These are phyloP conservation scores for Achlya flavicornis DNA, from an alignment of 2,888 invertebrate species.

Conservation along the genomic window DNA sequence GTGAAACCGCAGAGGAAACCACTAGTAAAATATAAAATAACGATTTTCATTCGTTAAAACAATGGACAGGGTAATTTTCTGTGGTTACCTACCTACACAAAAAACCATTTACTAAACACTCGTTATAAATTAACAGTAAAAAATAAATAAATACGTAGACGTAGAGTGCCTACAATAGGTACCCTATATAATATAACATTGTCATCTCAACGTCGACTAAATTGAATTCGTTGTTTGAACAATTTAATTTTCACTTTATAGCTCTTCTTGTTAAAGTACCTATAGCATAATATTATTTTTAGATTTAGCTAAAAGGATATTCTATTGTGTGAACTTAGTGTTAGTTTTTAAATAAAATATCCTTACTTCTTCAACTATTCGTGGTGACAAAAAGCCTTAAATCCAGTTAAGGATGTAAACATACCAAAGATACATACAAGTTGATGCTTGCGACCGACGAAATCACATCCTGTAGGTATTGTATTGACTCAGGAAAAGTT, in stretches of 20 bases:
- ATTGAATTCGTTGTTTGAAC: constrained; percentile 15
- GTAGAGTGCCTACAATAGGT: background rate
- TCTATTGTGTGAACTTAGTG: background rate
- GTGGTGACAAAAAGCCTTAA: background rate
- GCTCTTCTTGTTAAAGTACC: background rate
- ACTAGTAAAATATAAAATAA: no score
- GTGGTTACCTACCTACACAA: no score
- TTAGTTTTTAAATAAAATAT: background rate
- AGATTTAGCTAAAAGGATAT: background rate
- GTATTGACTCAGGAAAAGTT: constrained; percentile 49
- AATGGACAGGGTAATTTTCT: no score
- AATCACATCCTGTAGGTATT: constrained; percentile 62
- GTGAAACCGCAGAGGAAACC: no score
- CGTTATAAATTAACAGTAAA: background rate
- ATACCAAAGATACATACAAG: constrained; percentile 41
- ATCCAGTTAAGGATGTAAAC: constrained; percentile 27
- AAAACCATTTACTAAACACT: no score
- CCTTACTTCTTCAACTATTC: background rate
- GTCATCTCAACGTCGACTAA: background rate
- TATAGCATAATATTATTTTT: background rate
- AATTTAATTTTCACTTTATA: constrained; percentile 13
- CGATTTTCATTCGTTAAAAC: no score
- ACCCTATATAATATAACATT: background rate
- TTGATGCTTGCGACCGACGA: constrained; percentile 48
- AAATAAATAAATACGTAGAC: background rate